Evolutionary conservation across 2,888 invertebrate genomes (phyloP), one percentile per base, ranked within the genome.

Genomic region (Parnassius smintheus): DNA sequence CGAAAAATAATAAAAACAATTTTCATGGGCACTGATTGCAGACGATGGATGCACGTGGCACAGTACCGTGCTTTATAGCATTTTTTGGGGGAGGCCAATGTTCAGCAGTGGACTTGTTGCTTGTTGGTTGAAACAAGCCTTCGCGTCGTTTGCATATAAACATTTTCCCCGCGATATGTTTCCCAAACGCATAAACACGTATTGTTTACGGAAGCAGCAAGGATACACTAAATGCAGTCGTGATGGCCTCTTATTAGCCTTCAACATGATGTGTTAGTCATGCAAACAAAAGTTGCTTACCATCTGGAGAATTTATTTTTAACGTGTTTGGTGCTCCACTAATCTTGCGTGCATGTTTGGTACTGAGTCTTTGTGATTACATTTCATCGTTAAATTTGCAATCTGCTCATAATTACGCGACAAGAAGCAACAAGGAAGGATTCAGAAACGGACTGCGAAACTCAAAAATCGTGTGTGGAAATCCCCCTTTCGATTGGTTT

Each of bases 181-280:
- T 66, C 70, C 70, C 74, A 70, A 68, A 70, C 65, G 65, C 49
- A 56, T 63, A 64, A 72, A 67, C 67, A 70, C 73, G 65, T 63
- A 56, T 72, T 74, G 82, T 82, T 81, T 83, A 82, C 82, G 83
- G 83, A 83, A 83, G 76, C 70, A 61, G 52, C 51, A 55, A 64
- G 72, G 80, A 78, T 72, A 70, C 70, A 65, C 73, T 72, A 66
- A 75, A 76, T 75, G 75, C 73, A 75, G 71, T 67, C 13, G 51
- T 52, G 46, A 57, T 59, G 65, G 52, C 66, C 57, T 61, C 60
- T 49, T 13, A 48, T 49, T 46, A 46, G 45, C 56, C 57, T 58
- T 25, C 56, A 22, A 13, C 60, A 51, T 42, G 56, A 51, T 25
- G 59, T 13, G 56, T 56, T 63, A 64, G 49, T 64, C 64, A 52